Percentiles rank a stretch among this genome's conserved stretches.
phyloP scores from a whole-genome alignment of 2,113 vertebrate species.

The Podarcis muralis region DNA sequence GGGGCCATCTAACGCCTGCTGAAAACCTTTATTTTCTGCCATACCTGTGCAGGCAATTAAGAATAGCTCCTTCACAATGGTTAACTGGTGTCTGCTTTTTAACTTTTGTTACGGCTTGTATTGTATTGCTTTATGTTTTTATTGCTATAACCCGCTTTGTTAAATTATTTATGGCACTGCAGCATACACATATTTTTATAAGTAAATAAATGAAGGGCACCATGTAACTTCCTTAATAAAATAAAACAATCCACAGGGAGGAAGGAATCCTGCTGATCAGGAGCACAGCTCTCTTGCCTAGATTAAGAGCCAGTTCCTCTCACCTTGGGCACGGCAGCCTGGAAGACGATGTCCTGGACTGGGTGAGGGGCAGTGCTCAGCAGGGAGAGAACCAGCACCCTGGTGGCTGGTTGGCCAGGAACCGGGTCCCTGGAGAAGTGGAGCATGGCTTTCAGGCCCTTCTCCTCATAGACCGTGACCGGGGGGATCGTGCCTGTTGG shows the following conservation, averaged over 20 bases:
- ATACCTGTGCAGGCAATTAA: too few species aligned
- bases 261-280: not conserved
- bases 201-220: too few species aligned
- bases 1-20: too few species aligned
- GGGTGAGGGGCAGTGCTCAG: conserved; percentile 84
- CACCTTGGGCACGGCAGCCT: conserved; percentile 89
- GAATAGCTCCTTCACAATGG: too few species aligned
- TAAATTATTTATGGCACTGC: too few species aligned
- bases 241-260: not conserved
- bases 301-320: conserved; percentile 20
- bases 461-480: conserved; percentile 75
- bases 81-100: too few species aligned
- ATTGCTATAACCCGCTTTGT: too few species aligned
- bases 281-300: not conserved
- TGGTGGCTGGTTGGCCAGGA: conserved; percentile 72
- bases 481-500: conserved; percentile 80
- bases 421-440: conserved; percentile 81
- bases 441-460: conserved; percentile 83
- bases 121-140: too few species aligned
- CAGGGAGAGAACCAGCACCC: conserved; percentile 83
- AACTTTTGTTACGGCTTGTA: too few species aligned
- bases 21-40: too few species aligned
- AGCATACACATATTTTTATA: too few species aligned
- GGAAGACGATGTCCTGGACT: conserved; percentile 81
- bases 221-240: not conserved